Base-by-base conservation (phyloP, 2,113 vertebrate species). In the Periophthalmus modestus region DNA sequence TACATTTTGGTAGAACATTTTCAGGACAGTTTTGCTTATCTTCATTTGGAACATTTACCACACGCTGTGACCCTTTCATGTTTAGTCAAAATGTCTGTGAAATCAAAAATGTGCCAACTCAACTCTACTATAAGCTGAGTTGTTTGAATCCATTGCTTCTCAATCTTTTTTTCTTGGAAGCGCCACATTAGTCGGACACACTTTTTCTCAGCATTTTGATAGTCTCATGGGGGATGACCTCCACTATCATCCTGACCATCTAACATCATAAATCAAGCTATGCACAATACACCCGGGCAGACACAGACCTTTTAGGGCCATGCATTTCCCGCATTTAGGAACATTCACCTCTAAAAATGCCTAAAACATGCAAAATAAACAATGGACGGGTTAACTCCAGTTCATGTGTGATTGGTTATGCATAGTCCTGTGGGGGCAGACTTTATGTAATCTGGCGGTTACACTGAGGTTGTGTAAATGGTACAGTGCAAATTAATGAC, bases 351-450 rank as follows among this genome's bases (percentile, higher is more conserved):
- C 62, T 34, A 18, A 43, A 43, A n/a, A 14, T 13, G 55, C 33
- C 59, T 16, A 9, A 33, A 33, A 18, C 13, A 65, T 62, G 28
- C 15, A 9, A 36, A 19, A 34, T 9, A 18, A 18, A 62, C 14
- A 62, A 18, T 23, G 55, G 24, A 61, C 7, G 34, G 62, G 62
- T 65, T 65, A 65, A n/a, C 18, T 43, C 21, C 9, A 65, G 34
- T 65, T 65, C 62, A 65, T 43, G 34, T 39, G 62, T 65, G 62
- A 39, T 65, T 65, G 2, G 18, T 65, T 39, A 19, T n/a, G 18
- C 33, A 12, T 2, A 12, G 33, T 39, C 34, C 34, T 65, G 18
- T 43, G 62, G 33, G 62, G 18, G 62, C 2, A 19, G 33, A n/a
- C 33, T 65, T 63, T 63, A 63, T 63, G 33, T 63, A 39, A 12